Percentiles rank a stretch among this genome's conserved stretches.
Evolutionary conservation across 2,888 invertebrate genomes (phyloP).

Genomic region (Drosophila quinaria): DNA sequence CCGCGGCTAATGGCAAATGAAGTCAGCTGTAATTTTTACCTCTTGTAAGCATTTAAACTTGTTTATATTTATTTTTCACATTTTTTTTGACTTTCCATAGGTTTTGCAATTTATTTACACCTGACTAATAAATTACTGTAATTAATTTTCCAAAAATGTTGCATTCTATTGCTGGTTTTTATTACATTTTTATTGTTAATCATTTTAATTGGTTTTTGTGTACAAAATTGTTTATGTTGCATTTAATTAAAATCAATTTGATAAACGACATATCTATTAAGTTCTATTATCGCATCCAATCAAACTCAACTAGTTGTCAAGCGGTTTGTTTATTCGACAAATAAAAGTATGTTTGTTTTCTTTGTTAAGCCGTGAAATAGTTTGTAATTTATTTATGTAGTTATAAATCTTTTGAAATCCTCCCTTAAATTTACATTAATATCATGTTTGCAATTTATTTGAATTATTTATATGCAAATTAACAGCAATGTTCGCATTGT

Average conservation of each 20-base stretch:
- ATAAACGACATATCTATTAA: constrained; percentile 1
- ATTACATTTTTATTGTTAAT: constrained; percentile 23
- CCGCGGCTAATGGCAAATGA: constrained; percentile 43
- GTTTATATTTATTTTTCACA: constrained; percentile 29
- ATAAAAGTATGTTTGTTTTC: not conserved
- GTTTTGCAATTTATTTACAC: constrained; percentile 55
- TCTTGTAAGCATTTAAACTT: constrained; percentile 47
- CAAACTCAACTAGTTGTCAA: not conserved
- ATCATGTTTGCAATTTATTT: not conserved
- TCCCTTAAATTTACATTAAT: not conserved
- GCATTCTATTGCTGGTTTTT: constrained; percentile 12
- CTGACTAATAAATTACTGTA: constrained; percentile 69
- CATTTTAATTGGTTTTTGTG: constrained; percentile 30
- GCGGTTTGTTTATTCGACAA: not conserved
- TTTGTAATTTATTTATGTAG: not conserved
- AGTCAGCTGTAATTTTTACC: constrained; percentile 58
- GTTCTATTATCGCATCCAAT: not conserved
- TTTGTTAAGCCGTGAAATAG: not conserved
- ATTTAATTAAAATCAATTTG: constrained; percentile 22
- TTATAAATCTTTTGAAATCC: not conserved
- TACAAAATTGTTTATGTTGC: constrained; percentile 15
- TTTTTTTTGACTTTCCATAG: constrained; percentile 20
- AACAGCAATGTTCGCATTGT: not conserved
- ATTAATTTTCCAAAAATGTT: constrained; percentile 59
- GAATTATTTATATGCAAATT: not conserved